Evolutionary conservation across 2,113 vertebrate species (phyloP).

Genomic region (Pica pica): DNA sequence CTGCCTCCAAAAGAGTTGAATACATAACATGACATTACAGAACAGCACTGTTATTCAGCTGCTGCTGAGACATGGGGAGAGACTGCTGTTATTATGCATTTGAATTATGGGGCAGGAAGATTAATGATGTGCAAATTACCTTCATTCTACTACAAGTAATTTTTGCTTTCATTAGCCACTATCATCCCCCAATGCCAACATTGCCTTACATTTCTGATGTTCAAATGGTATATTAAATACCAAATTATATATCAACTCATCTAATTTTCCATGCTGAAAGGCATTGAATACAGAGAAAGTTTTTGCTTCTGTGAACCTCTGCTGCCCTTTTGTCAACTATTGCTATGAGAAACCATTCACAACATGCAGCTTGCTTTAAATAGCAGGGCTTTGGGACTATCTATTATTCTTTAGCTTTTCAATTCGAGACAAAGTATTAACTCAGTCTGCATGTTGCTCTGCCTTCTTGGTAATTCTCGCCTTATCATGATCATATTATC

Average conservation of each 20-base stretch:
- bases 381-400: neutral
- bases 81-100: neutral
- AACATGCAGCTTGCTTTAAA: neutral
- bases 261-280: neutral
- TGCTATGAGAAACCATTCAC: neutral
- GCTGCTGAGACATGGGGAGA: neutral
- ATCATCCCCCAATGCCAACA: neutral
- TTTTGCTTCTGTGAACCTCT: neutral
- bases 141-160: neutral
- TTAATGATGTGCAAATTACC: conserved; percentile 41
- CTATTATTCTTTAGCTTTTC: neutral
- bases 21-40: neutral
- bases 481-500: neutral
- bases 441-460: neutral
- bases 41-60: neutral
- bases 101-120: conserved; percentile 19
- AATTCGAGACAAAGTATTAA: neutral
- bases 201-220: neutral
- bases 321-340: neutral
- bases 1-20: neutral
- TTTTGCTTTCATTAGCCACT: conserved; percentile 18
- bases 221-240: conserved; percentile 31
- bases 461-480: neutral
- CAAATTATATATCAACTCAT: neutral
- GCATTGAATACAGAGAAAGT: neutral